Evolutionary conservation across 2,113 vertebrate genomes (phyloP).

Genomic region (Leucopternis melanops): DNA sequence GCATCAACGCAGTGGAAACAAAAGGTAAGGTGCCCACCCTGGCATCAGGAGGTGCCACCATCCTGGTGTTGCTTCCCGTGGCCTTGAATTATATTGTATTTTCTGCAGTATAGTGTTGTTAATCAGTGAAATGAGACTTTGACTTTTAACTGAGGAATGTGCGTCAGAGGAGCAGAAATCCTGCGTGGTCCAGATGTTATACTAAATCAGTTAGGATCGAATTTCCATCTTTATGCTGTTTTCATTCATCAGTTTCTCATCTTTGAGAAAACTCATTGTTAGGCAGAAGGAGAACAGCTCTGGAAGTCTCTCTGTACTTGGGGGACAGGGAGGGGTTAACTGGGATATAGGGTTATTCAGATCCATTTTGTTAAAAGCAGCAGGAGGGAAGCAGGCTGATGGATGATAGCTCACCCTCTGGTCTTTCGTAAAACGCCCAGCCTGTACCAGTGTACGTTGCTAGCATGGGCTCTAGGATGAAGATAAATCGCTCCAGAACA

Average conservation of each 20-base stretch:
- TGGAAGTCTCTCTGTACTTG: background rate
- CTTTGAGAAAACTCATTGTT: background rate
- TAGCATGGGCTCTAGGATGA: accelerated
- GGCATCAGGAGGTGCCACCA: accelerated
- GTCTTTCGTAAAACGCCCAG: background rate
- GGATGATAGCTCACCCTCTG: background rate
- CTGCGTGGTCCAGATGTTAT: accelerated
- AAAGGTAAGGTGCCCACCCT: conserved; percentile 73
- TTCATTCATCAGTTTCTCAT: background rate
- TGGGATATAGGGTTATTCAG: background rate
- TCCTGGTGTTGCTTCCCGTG: background rate
- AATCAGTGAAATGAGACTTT: background rate
- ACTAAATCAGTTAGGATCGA: accelerated
- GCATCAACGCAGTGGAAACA: conserved; percentile 90
- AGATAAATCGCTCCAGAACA: too few species aligned
- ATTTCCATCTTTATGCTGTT: background rate
- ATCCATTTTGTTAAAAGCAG: background rate
- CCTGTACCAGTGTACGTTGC: too few species aligned
- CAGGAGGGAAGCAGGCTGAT: background rate
- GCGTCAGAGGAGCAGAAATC: background rate
- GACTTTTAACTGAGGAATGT: background rate
- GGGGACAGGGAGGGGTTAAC: background rate
- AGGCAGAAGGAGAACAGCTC: background rate
- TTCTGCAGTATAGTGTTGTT: background rate
- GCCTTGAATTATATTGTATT: accelerated